phyloP scores from a whole-genome alignment of 2,113 vertebrate species.

The Oenanthe melanoleuca region DNA sequence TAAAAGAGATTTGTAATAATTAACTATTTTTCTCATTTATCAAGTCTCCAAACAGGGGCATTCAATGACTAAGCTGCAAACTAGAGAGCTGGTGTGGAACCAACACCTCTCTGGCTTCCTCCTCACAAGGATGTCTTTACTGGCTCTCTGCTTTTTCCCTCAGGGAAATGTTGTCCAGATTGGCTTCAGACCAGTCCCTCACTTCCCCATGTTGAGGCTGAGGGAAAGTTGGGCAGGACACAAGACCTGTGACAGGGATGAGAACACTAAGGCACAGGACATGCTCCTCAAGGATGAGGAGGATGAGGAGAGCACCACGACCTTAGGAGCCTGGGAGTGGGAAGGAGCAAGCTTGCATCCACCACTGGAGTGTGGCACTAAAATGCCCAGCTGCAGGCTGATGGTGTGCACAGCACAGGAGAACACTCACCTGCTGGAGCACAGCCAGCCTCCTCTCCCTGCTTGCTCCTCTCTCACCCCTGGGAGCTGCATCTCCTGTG shows the following conservation, averaged over 20 bases:
- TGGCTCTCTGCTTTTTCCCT: not conserved
- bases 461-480: not conserved
- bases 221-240: not conserved
- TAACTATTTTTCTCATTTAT: not conserved
- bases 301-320: fast-evolving
- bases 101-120: not conserved
- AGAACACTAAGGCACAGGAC: not conserved
- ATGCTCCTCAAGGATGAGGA: not conserved
- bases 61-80: not conserved
- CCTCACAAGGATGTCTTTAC: not conserved
- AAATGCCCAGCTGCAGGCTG: not conserved
- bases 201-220: not conserved
- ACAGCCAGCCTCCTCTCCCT: not conserved
- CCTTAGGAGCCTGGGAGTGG: not conserved
- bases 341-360: not conserved
- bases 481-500: not conserved
- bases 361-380: not conserved
- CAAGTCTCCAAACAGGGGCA: not conserved
- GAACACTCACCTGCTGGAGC: not conserved
- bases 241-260: not conserved
- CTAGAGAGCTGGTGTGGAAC: not conserved
- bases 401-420: not conserved
- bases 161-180: not conserved
- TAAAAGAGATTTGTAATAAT: not conserved
- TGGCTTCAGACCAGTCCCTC: not conserved